Evolutionary conservation across 2,888 invertebrate species (phyloP).

Genomic region (Dicycla oo): DNA sequence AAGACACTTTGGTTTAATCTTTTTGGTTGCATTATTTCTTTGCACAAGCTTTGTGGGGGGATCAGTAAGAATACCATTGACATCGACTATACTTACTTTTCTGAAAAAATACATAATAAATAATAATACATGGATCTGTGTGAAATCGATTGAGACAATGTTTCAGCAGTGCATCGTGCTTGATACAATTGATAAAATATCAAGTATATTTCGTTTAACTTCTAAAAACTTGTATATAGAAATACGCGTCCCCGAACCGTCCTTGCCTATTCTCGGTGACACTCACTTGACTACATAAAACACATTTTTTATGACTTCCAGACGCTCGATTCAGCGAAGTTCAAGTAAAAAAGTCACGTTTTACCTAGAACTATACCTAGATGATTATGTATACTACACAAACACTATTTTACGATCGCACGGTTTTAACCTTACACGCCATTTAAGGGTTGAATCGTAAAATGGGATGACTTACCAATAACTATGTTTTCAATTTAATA

Average conservation of each 20-base stretch:
- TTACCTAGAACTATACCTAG: constrained; percentile 16
- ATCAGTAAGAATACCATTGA: neutral
- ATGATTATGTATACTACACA: constrained; percentile 37
- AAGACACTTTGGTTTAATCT: neutral
- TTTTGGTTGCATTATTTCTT: neutral
- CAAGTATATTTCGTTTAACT: neutral
- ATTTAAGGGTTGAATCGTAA: constrained; percentile 70
- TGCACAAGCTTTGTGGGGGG: neutral
- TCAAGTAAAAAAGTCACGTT: constrained; percentile 44
- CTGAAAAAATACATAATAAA: neutral
- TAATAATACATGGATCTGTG: neutral
- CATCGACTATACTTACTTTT: too few relatives aligned
- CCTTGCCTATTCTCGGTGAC: neutral
- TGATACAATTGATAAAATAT: neutral
- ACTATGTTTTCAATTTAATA: constrained; percentile 56
- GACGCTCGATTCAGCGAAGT: constrained; percentile 22
- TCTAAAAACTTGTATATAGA: constrained; percentile 4
- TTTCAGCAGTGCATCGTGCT: neutral
- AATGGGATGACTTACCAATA: constrained; percentile 61
- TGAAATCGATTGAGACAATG: neutral
- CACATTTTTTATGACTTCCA: constrained; percentile 39
- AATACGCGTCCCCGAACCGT: neutral
- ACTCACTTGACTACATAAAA: neutral
- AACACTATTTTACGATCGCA: constrained; percentile 67
- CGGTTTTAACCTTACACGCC: constrained; percentile 65